phyloP scores from a whole-genome alignment of 1,140 invertebrate genomes.

The Pectinophora gossypiella region DNA sequence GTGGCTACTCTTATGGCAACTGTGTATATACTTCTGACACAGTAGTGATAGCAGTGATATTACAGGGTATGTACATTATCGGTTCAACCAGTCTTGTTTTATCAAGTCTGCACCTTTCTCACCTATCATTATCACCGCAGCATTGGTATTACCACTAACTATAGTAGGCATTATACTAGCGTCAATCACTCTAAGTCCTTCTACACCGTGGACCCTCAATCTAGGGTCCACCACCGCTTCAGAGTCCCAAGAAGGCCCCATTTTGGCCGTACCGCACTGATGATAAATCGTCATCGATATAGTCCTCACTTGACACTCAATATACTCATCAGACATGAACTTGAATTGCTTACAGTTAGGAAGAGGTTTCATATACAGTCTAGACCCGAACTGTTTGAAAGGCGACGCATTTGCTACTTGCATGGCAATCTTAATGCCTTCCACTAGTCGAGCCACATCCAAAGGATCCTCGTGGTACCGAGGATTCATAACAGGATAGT shows the following conservation, averaged over 20 bases:
- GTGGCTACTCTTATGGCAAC: too few species aligned
- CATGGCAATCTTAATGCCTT: conserved; percentile 87
- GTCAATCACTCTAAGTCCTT: conserved; percentile 88
- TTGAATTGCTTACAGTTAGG: conserved; percentile 86
- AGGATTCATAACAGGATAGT: conserved; percentile 90
- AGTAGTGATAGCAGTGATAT: too few species aligned
- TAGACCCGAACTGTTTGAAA: conserved; percentile 87
- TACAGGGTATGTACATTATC: conserved; percentile 22
- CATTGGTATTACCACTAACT: conserved; percentile 88
- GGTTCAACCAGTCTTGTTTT: conserved; percentile 81
- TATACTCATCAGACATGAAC: conserved; percentile 86
- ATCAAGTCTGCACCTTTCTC: conserved; percentile 91
- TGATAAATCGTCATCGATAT: conserved; percentile 93
- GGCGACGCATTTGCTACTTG: conserved; percentile 83
- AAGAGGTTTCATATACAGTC: conserved; percentile 82
- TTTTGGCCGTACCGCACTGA: conserved; percentile 88
- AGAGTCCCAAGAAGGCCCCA: conserved; percentile 86
- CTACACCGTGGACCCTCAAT: conserved; percentile 85
- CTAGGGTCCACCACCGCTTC: conserved; percentile 89
- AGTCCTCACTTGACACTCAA: conserved; percentile 90
- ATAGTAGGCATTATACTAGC: conserved; percentile 94
- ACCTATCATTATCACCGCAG: conserved; percentile 90
- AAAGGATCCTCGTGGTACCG: conserved; percentile 89
- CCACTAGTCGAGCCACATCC: conserved; percentile 86
- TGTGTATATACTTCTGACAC: too few species aligned